phyloP scores from a whole-genome alignment of 1,140 invertebrate species.

The Anthonomus grandis region DNA sequence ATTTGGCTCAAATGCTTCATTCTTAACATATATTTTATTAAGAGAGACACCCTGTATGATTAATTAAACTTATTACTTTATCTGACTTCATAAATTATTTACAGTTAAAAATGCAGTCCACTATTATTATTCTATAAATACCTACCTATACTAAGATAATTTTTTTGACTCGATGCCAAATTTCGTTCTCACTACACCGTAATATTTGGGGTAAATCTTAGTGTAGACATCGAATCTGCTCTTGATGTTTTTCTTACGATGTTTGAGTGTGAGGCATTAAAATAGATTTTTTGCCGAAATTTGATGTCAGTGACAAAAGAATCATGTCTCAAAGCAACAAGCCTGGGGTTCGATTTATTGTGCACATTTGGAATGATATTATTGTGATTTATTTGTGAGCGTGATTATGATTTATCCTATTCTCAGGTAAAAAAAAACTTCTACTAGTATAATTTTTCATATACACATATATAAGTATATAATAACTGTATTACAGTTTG shows the following conservation, averaged over 20 bases:
- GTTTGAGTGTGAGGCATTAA: background rate
- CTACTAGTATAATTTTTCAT: background rate
- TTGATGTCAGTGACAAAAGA: background rate
- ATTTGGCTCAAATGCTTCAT: too few relatives aligned
- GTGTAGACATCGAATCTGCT: background rate
- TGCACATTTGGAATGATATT: slow-evolving; percentile 54
- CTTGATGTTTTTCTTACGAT: slow-evolving; percentile 1
- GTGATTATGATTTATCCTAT: slow-evolving; percentile 15
- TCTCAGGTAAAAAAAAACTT: slow-evolving; percentile 8
- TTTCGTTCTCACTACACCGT: background rate
- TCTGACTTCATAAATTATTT: too few relatives aligned
- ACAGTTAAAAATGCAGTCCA: too few relatives aligned
- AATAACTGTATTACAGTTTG: too few relatives aligned
- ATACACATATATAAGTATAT: too few relatives aligned
- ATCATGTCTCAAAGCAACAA: slow-evolving; percentile 53
- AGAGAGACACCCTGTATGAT: too few relatives aligned
- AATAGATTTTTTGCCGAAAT: background rate
- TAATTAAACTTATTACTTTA: too few relatives aligned
- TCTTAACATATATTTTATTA: too few relatives aligned
- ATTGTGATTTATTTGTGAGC: slow-evolving; percentile 46
- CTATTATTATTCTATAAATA: too few relatives aligned
- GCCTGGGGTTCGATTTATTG: slow-evolving; percentile 55
- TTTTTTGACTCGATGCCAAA: slow-evolving; percentile 13
- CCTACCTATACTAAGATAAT: background rate
- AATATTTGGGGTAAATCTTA: background rate